Evolutionary conservation across 2,113 vertebrate genomes (phyloP).

Genomic region (Stegastes partitus): DNA sequence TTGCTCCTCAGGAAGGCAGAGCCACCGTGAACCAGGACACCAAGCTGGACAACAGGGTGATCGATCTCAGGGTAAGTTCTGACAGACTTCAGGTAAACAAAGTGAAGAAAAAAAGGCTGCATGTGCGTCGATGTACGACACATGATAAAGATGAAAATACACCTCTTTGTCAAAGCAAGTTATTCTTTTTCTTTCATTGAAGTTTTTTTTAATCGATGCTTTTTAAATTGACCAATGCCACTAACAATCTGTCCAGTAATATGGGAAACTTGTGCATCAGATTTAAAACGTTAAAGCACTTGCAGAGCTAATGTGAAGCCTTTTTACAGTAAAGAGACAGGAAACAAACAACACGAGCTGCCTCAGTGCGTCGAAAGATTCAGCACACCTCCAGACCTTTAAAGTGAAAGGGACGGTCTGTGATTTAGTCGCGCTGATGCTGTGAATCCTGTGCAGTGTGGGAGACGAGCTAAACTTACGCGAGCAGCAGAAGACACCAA

Average conservation of each 20-base stretch:
- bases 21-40: constrained; percentile 99
- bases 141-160: neutral
- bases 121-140: constrained; percentile 6
- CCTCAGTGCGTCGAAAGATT: neutral
- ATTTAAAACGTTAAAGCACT: neutral
- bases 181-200: neutral
- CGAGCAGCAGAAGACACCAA: constrained; percentile 31
- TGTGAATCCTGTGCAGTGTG: constrained; percentile 11
- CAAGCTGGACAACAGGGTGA: constrained; percentile 97
- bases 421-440: constrained; percentile 53
- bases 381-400: constrained; percentile 10
- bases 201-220: neutral
- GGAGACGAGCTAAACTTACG: constrained; percentile 34
- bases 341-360: neutral
- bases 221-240: neutral
- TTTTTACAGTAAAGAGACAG: neutral
- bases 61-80: constrained; percentile 95
- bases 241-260: neutral
- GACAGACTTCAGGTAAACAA: neutral
- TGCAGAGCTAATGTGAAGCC: neutral
- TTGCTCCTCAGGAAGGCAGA: constrained; percentile 92
- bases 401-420: constrained; percentile 16
- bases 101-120: neutral
- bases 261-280: neutral
- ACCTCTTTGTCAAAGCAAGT: neutral